Evolutionary conservation across 35 echinoderm and acorn worm genomes (phyloP), one percentile per base, ranked within the genome.

Genomic region (Apostichopus parvimensis): DNA sequence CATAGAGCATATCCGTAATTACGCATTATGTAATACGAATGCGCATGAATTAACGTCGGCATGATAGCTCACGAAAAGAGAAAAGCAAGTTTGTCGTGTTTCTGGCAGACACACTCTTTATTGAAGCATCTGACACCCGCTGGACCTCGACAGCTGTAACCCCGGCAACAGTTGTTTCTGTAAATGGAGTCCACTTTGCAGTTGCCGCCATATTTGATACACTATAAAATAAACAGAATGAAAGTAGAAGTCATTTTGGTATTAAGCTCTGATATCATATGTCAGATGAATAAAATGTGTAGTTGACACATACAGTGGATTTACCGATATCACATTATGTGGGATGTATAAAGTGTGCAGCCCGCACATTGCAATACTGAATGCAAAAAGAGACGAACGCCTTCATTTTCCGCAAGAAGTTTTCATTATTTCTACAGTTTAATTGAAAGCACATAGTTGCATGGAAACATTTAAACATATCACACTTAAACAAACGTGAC

Each of bases 141-240:
- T 54, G 86, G 86, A 54, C 86, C 86, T 64, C 57, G 23, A 64
- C 86, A 88, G 57, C 61, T 60, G 57, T 66, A 88, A 23, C 86
- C 86, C 11, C 28, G 17, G n/a, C 86, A 88, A 88, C 86, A 88
- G 62, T 88, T 88, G 86, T 88, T 88, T 66, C 86, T 88, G 86
- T 88, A 88, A 15, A 88, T 88, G 24, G 86, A 58, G 86, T 88
- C 86, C 5, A 88, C 86, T 14, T 64, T 60, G 52, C 86, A 88
- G 24, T 52, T 60, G 25, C 62, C 25, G 57, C 86, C 86, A 72
- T 88, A 88, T 65, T 64, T 66, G 57, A 88, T 66, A 72, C 86
- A 88, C 86, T 88, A 57, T 23, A 21, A 18, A 87, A 61, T 15
- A 87, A n/a, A 15, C 9, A 53, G 45, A 88, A 21, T 22, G 79